Evolutionary conservation across 2,888 invertebrate species (phyloP), one percentile per base, ranked within the genome.

Genomic region (Piscicola geometra): DNA sequence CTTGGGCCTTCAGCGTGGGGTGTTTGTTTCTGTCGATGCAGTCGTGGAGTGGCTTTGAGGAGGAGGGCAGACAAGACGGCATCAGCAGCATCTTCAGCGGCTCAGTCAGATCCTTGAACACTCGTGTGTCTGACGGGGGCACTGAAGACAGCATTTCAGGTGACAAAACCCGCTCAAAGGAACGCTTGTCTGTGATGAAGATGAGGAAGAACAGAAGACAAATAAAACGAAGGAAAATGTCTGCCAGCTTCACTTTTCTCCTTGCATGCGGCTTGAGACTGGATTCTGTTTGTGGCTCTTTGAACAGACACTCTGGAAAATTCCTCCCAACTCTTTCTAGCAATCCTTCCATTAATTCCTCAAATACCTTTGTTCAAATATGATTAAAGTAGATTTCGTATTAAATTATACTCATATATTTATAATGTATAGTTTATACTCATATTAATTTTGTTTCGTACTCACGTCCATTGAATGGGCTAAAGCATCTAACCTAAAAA

Each of bases 191-290:
- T 25, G 25, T 73, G 12, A 18, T 18, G 15, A 32, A 73, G 33
- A 66, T 52, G 28, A 32, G 41, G n/a, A 66, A 50, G 28, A 66
- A 76, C 28, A 66, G 56, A 64, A 78, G 76, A 66, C 35, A 56
- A 35, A 33, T 36, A 18, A 67, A 66, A 33, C 73, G 75, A 35
- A 67, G 79, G 12, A 79, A 77, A 69, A 77, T 77, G 75, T 78
- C 78, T 1, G 78, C 78, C 50, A 79, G 79, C 67, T 79, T 78
- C 76, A 78, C 79, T n/a, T 79, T 78, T 52, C 77, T 79, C n/a
- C 66, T 79, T 25, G 79, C 79, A 21, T 77, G 76, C 41, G 79
- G 79, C 2, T 73, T 79, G 21, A 74, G 67, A 50, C 76, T 79
- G 2, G 79, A 78, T 56, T 47, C 64, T n/a, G 32, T 70, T 33